Percentiles rank a stretch among this genome's conserved stretches.
These are phyloP conservation scores for Apotomis capreana DNA, from an alignment of 2,888 invertebrate genomes.

Conservation along the genomic window DNA sequence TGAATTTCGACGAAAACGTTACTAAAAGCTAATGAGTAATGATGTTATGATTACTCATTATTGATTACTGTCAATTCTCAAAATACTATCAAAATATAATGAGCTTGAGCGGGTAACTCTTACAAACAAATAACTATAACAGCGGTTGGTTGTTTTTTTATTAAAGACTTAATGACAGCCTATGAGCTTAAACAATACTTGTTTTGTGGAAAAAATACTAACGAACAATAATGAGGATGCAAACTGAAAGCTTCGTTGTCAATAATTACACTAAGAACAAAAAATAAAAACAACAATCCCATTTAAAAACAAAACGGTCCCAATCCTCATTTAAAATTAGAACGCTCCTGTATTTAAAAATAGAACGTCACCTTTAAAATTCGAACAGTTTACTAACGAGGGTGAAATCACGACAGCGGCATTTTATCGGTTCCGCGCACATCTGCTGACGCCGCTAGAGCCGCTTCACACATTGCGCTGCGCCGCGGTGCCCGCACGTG, in stretches of 20 bases:
- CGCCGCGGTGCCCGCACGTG: constrained; percentile 45
- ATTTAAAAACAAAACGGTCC: background rate
- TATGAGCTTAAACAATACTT: background rate
- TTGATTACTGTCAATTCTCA: background rate
- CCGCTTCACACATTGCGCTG: constrained; percentile 40
- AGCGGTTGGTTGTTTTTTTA: no score
- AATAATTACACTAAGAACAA: no score
- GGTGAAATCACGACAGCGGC: constrained; percentile 43
- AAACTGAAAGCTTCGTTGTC: no score
- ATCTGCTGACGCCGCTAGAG: constrained; percentile 24
- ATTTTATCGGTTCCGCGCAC: constrained; percentile 51
- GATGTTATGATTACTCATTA: constrained; percentile 6
- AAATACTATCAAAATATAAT: background rate
- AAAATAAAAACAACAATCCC: no score
- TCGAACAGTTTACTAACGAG: background rate
- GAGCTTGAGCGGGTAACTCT: background rate
- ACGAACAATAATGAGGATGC: background rate
- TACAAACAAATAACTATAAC: no score
- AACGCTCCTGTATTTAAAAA: constrained; percentile 15
- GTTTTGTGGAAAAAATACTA: background rate
- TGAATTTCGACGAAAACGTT: constrained; percentile 2
- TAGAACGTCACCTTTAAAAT: background rate
- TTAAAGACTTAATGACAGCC: background rate
- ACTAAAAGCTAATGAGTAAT: constrained; percentile 10
- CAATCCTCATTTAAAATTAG: constrained; percentile 12